phyloP scores from a whole-genome alignment of 2,113 vertebrate species.

The Rhinolophus sinicus region DNA sequence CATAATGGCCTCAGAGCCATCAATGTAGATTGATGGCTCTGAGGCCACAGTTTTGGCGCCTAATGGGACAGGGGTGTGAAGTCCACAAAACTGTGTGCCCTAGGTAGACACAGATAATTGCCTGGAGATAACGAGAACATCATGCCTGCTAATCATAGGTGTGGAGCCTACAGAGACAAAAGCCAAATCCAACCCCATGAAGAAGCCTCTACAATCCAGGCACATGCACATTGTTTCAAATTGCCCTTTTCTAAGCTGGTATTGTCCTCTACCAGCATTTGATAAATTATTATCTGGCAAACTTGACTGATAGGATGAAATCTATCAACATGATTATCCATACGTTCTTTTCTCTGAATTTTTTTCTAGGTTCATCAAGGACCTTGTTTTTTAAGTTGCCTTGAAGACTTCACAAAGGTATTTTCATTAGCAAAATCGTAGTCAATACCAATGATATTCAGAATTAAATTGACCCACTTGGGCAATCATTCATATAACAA shows the following conservation, averaged over 20 bases:
- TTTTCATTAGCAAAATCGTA: conserved; percentile 50
- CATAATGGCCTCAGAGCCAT: no score
- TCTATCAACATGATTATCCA: not conserved
- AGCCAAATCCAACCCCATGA: not conserved
- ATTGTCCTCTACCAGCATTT: not conserved
- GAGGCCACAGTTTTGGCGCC: not conserved
- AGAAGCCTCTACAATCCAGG: not conserved
- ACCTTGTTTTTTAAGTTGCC: conserved; percentile 23
- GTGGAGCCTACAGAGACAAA: not conserved
- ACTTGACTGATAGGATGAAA: not conserved
- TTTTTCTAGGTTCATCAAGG: conserved; percentile 22
- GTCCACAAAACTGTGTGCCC: not conserved
- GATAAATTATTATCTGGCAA: not conserved
- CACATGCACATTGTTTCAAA: not conserved
- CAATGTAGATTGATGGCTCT: not conserved
- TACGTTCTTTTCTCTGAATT: not conserved
- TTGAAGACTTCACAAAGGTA: conserved; percentile 39
- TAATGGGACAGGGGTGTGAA: not conserved
- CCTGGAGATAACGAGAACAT: not conserved
- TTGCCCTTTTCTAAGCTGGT: not conserved
- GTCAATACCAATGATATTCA: conserved; percentile 40
- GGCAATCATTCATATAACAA: conserved; percentile 10
- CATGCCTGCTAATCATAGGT: not conserved
- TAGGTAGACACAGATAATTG: not conserved
- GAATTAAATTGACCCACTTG: conserved; percentile 64